Percentiles rank a stretch among this genome's conserved stretches.
These are phyloP conservation scores for Boulengeromyrus knoepffleri DNA, from an alignment of 2,113 vertebrate species.

Conservation along the genomic window DNA sequence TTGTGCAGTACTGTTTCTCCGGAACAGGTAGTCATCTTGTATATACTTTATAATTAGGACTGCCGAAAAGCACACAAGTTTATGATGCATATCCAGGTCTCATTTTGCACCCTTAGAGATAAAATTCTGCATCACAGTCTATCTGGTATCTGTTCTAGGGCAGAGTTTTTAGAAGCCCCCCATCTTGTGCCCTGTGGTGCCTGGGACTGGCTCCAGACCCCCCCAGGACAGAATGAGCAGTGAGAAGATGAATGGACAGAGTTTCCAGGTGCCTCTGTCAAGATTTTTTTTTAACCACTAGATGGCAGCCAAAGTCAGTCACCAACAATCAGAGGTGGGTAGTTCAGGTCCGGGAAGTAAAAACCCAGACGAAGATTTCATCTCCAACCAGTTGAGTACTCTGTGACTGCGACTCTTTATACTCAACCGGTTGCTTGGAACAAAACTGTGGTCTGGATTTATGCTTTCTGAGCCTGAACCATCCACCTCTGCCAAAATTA, in stretches of 20 bases:
- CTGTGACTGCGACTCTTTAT: background rate
- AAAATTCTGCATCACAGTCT: background rate
- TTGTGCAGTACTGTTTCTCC: background rate
- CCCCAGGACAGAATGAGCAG: background rate
- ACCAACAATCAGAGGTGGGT: background rate
- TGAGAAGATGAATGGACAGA: background rate
- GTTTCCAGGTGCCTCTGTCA: background rate
- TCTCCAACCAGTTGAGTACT: background rate
- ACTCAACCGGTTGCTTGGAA: background rate
- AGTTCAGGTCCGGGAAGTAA: background rate
- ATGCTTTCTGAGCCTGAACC: background rate
- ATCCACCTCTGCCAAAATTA: background rate
- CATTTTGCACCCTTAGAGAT: background rate
- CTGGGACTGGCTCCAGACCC: background rate
- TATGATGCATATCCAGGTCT: background rate
- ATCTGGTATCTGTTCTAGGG: background rate
- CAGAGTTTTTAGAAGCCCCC: background rate
- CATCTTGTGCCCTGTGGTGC: background rate
- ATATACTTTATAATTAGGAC: background rate
- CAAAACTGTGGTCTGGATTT: background rate
- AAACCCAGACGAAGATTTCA: background rate
- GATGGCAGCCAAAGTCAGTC: slow-evolving; percentile 1
- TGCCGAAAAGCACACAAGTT: background rate
- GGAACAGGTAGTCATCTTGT: background rate
- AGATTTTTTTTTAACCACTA: background rate